Percentiles rank a stretch among this genome's conserved stretches.
Evolutionary conservation across 2,797 vertebrate genomes (phyloP).

Genomic region (Hydrocynus forskahlii): DNA sequence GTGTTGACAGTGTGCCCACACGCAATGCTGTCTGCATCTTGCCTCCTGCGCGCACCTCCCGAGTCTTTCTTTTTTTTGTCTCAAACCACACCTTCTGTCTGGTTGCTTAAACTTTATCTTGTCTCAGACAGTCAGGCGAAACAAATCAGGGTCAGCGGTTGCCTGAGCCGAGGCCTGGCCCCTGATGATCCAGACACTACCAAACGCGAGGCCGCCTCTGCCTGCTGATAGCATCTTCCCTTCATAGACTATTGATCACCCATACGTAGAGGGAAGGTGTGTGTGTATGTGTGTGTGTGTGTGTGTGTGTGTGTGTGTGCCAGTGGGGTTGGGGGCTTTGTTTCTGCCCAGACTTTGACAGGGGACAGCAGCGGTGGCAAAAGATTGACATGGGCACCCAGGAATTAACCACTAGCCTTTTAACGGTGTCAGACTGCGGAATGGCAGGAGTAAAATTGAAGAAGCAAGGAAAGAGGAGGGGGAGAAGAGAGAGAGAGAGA

Average conservation of each 20-base stretch:
- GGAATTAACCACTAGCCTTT: conserved; percentile 45
- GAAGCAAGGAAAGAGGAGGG: conserved; percentile 37
- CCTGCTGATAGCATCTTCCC: conserved; percentile 36
- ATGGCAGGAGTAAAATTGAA: conserved; percentile 39
- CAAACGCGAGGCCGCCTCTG: conserved; percentile 57
- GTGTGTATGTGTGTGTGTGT: no score
- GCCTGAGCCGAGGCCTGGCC: conserved; percentile 49
- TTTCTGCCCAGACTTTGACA: conserved; percentile 34
- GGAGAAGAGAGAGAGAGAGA: conserved; percentile 33
- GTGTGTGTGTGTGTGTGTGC: no score
- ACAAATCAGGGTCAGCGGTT: conserved; percentile 73
- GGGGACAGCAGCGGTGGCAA: conserved; percentile 42
- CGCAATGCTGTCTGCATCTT: conserved; percentile 17
- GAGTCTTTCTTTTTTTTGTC: not conserved
- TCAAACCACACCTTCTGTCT: conserved; percentile 65
- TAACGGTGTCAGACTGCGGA: conserved; percentile 26
- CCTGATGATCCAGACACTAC: conserved; percentile 63
- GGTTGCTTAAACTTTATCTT: conserved; percentile 75
- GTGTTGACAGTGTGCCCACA: conserved; percentile 31
- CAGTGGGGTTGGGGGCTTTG: conserved; percentile 19
- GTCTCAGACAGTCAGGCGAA: conserved; percentile 68
- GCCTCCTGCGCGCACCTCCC: conserved; percentile 42
- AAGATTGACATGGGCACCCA: conserved; percentile 42
- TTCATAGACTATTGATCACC: conserved; percentile 60
- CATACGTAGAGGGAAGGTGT: not conserved